Evolutionary conservation across 1,140 invertebrate genomes (phyloP).

Genomic region (Lasioglossum albipes): DNA sequence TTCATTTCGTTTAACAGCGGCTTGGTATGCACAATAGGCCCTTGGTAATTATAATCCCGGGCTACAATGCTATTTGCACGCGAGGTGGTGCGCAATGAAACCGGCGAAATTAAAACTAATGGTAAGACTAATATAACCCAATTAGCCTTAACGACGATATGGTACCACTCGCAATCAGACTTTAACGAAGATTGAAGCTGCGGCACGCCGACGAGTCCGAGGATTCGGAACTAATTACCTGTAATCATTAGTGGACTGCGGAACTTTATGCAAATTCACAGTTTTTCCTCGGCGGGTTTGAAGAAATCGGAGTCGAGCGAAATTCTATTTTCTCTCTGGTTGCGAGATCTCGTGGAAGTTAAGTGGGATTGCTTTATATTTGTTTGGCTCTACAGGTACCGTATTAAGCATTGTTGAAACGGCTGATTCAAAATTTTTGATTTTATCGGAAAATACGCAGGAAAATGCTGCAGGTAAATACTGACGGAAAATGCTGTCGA

Average conservation of each 20-base stretch:
- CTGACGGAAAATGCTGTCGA: too few species aligned
- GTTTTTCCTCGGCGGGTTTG: too few species aligned
- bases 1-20: not conserved
- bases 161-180: conserved; percentile 2
- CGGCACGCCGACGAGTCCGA: not conserved
- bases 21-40: not conserved
- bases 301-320: too few species aligned
- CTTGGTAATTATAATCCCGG: not conserved
- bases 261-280: too few species aligned
- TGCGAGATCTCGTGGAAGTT: too few species aligned
- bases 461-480: too few species aligned
- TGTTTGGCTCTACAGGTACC: too few species aligned
- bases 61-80: not conserved
- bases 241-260: not conserved
- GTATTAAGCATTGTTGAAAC: too few species aligned
- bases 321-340: too few species aligned
- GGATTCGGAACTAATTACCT: not conserved
- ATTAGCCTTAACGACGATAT: conserved; percentile 2
- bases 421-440: too few species aligned
- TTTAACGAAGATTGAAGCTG: conserved; percentile 1
- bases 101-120: not conserved
- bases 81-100: not conserved
- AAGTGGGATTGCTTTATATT: too few species aligned
- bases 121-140: conserved; percentile 6
- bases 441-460: too few species aligned